Evolutionary conservation across 2,797 vertebrate species (phyloP), one percentile per base, ranked within the genome.

Genomic region (Scolopax bukidnonensis): DNA sequence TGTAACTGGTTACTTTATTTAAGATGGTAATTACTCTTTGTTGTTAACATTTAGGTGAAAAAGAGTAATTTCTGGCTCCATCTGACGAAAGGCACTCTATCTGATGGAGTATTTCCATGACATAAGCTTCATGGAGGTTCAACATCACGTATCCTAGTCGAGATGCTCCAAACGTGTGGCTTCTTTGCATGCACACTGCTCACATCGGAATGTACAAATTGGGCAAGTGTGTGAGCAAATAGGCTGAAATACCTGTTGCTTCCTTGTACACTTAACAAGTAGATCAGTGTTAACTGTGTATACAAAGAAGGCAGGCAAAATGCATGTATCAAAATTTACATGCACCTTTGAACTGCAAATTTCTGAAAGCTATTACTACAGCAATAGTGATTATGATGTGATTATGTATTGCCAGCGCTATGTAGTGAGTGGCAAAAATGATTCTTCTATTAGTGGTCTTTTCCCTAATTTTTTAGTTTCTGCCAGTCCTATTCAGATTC

Each of bases 101-200:
- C 65, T 88, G 82, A 57, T 68, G 61, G 40, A 87, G 10, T 73
- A 61, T 84, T 92, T 93, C 81, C 2, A 1, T 75, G 64, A 38
- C 13, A 20, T 65, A 70, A 64, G n/a, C 79, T 84, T 83, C 57
- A 47, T 9, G 30, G 70, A 94, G 45, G 41, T 80, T 95, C 68
- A 59, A 3, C 74, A 40, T 91, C 54, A 33, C 33, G 7, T 57
- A 70, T 54, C 81, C 32, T 81, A 67, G 4, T 82, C 76, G 71
- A 73, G 74, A 32, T 84, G 54, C 59, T 95, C 38, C 64, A 51
- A 89, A 76, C 19, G 24, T 14, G 33, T 24, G 40, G 43, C 68
- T 91, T 64, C 57, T 93, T 94, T 91, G 84, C 71, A 59, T 48
- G 51, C 80, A 25, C 64, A 74, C 45, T 88, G 90, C 78, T 78